A percentile compares a stretch with the other conserved stretches of the same genome.
These are phyloP conservation scores for Neodiprion pinetum DNA, from an alignment of 1,140 invertebrate species.

Conservation along the genomic window DNA sequence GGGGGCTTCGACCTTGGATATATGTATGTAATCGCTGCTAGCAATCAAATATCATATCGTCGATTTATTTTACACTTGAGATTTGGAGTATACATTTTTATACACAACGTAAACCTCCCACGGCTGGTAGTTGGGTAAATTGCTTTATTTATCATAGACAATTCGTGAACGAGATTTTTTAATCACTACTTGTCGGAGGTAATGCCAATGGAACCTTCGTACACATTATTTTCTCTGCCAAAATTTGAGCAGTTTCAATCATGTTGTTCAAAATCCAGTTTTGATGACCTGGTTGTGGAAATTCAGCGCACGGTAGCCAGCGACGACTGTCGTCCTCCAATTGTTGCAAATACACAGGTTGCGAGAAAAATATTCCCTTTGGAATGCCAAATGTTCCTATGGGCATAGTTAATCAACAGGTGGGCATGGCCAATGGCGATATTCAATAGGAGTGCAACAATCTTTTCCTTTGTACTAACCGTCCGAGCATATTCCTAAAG, in stretches of 20 bases:
- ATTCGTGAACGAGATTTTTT: no score
- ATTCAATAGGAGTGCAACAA: conserved; percentile 6
- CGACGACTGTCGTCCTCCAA: conserved; percentile 27
- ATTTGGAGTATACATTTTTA: no score
- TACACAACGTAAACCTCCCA: no score
- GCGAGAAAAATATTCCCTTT: conserved; percentile 34
- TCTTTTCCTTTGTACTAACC: conserved; percentile 25
- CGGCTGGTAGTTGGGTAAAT: no score
- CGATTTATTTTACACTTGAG: no score
- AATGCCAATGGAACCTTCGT: background rate
- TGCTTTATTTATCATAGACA: no score
- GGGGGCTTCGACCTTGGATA: no score
- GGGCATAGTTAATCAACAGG: background rate
- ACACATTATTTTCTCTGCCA: background rate
- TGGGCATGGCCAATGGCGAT: background rate
- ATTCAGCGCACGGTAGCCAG: conserved; percentile 36
- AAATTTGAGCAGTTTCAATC: conserved; percentile 26
- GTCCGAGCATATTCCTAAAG: conserved; percentile 36
- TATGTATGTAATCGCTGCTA: no score
- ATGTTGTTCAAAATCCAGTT: conserved; percentile 25
- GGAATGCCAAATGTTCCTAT: conserved; percentile 38
- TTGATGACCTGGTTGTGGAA: conserved; percentile 31
- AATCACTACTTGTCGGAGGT: no score
- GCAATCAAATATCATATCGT: no score
- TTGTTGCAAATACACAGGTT: conserved; percentile 34